Percentiles rank a stretch among this genome's conserved stretches.
phyloP scores from a whole-genome alignment of 2,888 invertebrate genomes.

The Latrodectus elegans region DNA sequence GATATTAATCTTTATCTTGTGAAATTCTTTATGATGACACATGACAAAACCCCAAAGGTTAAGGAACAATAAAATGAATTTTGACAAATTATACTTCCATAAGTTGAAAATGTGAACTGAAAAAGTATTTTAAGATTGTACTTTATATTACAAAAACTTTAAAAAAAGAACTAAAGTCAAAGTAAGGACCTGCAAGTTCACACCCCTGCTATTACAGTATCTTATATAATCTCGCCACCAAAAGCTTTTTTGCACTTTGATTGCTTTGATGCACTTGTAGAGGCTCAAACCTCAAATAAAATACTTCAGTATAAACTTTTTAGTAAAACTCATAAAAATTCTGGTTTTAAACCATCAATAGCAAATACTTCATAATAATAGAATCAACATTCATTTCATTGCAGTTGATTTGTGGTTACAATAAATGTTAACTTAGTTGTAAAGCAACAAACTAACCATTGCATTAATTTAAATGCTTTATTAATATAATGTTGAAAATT shows the following conservation, averaged over 20 bases:
- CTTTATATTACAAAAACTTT: conserved; percentile 36
- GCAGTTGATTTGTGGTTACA: too few relatives aligned
- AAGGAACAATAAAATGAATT: conserved; percentile 79
- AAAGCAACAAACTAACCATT: too few relatives aligned
- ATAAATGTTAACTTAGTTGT: too few relatives aligned
- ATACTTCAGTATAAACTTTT: too few relatives aligned
- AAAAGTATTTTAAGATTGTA: conserved; percentile 55
- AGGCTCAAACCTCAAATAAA: too few relatives aligned
- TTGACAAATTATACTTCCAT: conserved; percentile 62
- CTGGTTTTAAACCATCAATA: too few relatives aligned
- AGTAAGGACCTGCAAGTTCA: conserved; percentile 38
- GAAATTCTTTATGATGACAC: conserved; percentile 93
- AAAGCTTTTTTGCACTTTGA: conserved; percentile 86
- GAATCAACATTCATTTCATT: too few relatives aligned
- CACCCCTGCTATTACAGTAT: conserved; percentile 45
- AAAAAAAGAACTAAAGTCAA: conserved; percentile 30
- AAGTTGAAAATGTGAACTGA: conserved; percentile 23
- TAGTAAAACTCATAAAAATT: too few relatives aligned
- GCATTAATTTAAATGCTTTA: too few relatives aligned
- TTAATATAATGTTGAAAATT: too few relatives aligned
- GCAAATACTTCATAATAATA: too few relatives aligned
- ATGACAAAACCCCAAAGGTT: conserved; percentile 82
- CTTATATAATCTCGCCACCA: conserved; percentile 88
- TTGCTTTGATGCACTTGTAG: conserved; percentile 79
- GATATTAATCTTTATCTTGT: conserved; percentile 81